These are phyloP conservation scores for Copsychus sechellarum DNA, from an alignment of 2,113 vertebrate genomes.

Conservation along the genomic window DNA sequence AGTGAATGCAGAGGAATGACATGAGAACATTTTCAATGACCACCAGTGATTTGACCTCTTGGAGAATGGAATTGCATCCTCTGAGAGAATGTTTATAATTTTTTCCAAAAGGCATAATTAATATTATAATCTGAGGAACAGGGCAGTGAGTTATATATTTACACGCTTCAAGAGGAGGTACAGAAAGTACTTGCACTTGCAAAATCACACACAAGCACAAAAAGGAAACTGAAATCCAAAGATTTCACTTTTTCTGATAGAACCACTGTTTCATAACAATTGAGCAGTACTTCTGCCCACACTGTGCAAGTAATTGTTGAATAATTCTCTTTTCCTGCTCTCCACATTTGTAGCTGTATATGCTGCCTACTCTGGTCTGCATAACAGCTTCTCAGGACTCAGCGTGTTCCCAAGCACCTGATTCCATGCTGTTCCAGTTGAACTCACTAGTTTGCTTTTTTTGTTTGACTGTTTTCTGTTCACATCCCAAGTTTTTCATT, in stretches of 20 bases:
- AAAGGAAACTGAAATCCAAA: not conserved
- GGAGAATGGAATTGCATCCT: not conserved
- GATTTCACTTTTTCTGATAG: not conserved
- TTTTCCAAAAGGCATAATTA: not conserved
- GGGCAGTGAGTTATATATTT: not conserved
- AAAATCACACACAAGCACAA: not conserved
- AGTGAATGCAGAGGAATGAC: not conserved
- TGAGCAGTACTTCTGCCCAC: not conserved
- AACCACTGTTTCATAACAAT: not conserved
- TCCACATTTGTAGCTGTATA: accelerated
- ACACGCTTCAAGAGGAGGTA: not conserved
- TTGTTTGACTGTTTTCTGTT: not conserved
- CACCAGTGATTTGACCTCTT: not conserved
- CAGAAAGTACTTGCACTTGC: not conserved
- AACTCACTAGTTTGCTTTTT: not conserved
- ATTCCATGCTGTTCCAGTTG: not conserved
- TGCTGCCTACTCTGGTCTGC: not conserved
- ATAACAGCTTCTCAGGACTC: not conserved
- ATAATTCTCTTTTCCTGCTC: not conserved
- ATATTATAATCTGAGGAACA: not conserved
- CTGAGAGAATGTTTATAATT: not conserved
- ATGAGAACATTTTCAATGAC: not conserved
- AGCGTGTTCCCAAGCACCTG: not conserved
- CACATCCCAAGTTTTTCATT: not conserved
- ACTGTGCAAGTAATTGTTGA: not conserved